Evolutionary conservation across 1,140 invertebrate genomes (phyloP).

Genomic region (Latrodectus geometricus): DNA sequence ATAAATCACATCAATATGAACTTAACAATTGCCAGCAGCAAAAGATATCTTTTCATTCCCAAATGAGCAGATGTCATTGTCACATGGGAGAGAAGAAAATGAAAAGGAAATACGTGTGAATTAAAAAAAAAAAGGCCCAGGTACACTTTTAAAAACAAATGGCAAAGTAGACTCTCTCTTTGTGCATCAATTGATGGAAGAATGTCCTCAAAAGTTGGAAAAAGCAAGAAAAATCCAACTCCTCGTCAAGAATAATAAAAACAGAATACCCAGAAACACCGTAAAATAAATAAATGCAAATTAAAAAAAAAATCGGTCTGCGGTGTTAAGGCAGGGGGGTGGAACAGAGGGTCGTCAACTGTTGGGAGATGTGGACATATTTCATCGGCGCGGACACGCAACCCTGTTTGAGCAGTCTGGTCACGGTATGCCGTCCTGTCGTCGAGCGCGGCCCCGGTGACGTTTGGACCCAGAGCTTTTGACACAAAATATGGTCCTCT

Average conservation of each 20-base stretch:
- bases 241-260: constrained; percentile 32
- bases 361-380: constrained; percentile 36
- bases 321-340: not conserved
- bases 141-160: not conserved
- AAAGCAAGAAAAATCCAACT: constrained; percentile 30
- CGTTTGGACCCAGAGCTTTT: constrained; percentile 2
- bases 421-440: constrained; percentile 50
- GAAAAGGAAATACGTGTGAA: not conserved
- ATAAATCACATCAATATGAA: no score
- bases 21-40: no score
- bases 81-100: no score
- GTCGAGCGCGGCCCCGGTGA: constrained; percentile 28
- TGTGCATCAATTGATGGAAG: not conserved
- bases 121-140: not conserved
- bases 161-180: not conserved
- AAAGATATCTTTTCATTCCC: no score
- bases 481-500: constrained; percentile 32
- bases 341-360: constrained; percentile 12
- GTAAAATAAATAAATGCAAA: constrained; percentile 33
- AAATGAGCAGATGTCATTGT: no score
- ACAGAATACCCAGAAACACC: not conserved
- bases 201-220: not conserved
- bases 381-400: constrained; percentile 35
- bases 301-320: constrained; percentile 26
- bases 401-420: constrained; percentile 26